These are phyloP conservation scores for Nettapus auritus DNA, from an alignment of 2,113 vertebrate species.

Conservation along the genomic window DNA sequence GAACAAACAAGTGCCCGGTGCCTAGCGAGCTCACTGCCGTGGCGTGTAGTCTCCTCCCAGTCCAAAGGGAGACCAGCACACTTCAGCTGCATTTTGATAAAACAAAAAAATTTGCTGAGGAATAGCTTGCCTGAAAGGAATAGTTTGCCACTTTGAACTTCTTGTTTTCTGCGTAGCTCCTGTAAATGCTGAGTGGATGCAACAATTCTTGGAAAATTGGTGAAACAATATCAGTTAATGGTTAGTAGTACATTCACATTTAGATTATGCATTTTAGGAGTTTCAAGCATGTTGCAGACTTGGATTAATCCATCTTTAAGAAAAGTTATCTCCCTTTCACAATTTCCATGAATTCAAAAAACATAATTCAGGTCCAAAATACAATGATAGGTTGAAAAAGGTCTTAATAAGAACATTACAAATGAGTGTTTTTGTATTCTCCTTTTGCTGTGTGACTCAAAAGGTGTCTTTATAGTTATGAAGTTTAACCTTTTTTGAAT, in stretches of 20 bases:
- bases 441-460: not conserved
- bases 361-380: not conserved
- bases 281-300: not conserved
- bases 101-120: not conserved
- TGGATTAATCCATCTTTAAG: not conserved
- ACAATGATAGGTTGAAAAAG: not conserved
- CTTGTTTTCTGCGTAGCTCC: not conserved
- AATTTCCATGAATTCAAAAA: not conserved
- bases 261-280: not conserved
- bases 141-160: not conserved
- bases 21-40: rapidly evolving
- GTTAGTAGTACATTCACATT: not conserved
- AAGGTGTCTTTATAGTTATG: not conserved
- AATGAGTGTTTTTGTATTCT: not conserved
- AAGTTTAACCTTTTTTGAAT: not conserved
- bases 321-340: not conserved
- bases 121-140: not conserved
- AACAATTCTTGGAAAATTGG: not conserved
- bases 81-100: not conserved
- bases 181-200: not conserved
- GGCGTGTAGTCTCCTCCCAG: not conserved
- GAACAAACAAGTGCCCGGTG: not conserved
- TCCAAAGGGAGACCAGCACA: not conserved
- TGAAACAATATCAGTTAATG: not conserved
- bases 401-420: not conserved